Evolutionary conservation across 1,140 invertebrate genomes (phyloP).

Genomic region (Formica selysi): DNA sequence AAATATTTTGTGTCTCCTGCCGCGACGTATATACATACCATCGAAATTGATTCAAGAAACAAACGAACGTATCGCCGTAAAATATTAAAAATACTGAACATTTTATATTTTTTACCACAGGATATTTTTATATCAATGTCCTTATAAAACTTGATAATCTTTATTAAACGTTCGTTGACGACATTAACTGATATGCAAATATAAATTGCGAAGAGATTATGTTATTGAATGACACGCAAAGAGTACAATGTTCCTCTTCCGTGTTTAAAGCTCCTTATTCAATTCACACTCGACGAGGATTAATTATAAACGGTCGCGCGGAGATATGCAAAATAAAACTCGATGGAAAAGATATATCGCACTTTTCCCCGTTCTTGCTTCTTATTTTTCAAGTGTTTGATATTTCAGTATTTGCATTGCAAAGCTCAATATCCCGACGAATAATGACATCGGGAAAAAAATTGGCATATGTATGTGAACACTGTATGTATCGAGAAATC

Average conservation of each 20-base stretch:
- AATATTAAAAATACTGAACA: not conserved
- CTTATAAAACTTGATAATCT: slow-evolving; percentile 15
- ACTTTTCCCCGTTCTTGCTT: not conserved
- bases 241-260: slow-evolving; percentile 15
- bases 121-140: not conserved
- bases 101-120: not conserved
- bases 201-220: slow-evolving; percentile 41
- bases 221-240: slow-evolving; percentile 48
- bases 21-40: not conserved
- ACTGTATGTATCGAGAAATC: slow-evolving; percentile 31
- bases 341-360: slow-evolving; percentile 40
- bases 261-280: slow-evolving; percentile 48
- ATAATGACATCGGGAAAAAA: slow-evolving; percentile 24
- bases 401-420: slow-evolving; percentile 27
- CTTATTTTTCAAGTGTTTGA: slow-evolving; percentile 12
- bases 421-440: slow-evolving; percentile 23
- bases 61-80: slow-evolving; percentile 15
- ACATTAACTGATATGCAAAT: slow-evolving; percentile 6
- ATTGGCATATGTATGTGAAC: not conserved
- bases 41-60: slow-evolving; percentile 32
- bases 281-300: slow-evolving; percentile 31
- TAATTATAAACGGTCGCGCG: slow-evolving; percentile 25
- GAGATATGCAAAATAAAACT: slow-evolving; percentile 51
- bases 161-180: slow-evolving; percentile 8
- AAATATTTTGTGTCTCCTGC: slow-evolving; percentile 4